Conservation (phyloP, 1,140 invertebrate species). For the Harlomillsia oculata region DNA sequence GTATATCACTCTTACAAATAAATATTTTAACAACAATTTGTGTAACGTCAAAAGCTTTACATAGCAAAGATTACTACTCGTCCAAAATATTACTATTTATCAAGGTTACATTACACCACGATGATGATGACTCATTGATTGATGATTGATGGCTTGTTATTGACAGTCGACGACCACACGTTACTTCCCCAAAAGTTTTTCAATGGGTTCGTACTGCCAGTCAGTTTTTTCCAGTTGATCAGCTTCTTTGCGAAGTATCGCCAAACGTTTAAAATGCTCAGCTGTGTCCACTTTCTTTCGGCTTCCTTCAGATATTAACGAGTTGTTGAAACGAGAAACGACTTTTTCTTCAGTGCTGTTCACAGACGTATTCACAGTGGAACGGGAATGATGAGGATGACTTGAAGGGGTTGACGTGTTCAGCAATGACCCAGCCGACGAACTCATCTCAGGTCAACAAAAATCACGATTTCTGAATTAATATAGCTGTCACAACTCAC, state of each 20-base stretch:
- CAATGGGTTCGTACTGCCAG: conserved; percentile 33
- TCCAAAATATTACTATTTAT: neutral
- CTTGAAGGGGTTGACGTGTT: conserved; percentile 3
- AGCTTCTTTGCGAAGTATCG: conserved; percentile 24
- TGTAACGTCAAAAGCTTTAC: too few species aligned
- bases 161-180: too few species aligned
- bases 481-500: too few species aligned
- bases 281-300: conserved; percentile 6
- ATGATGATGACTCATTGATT: too few species aligned
- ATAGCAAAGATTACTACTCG: neutral
- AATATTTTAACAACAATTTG: too few species aligned
- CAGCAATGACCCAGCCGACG: neutral
- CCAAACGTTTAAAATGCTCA: conserved; percentile 29
- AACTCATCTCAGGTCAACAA: neutral
- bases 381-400: too few species aligned
- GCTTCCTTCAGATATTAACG: conserved; percentile 18
- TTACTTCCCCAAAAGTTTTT: conserved; percentile 32
- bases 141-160: too few species aligned
- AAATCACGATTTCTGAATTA: neutral
- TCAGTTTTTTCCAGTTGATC: conserved; percentile 32
- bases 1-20: too few species aligned
- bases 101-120: too few species aligned
- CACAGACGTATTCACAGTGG: neutral
- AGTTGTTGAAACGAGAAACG: conserved; percentile 3
- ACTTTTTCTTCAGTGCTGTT: conserved; percentile 21